A percentile compares a stretch with the other conserved stretches of the same genome.
Evolutionary conservation across 2,113 vertebrate genomes (phyloP).

Genomic region (Empidonax alnorum): DNA sequence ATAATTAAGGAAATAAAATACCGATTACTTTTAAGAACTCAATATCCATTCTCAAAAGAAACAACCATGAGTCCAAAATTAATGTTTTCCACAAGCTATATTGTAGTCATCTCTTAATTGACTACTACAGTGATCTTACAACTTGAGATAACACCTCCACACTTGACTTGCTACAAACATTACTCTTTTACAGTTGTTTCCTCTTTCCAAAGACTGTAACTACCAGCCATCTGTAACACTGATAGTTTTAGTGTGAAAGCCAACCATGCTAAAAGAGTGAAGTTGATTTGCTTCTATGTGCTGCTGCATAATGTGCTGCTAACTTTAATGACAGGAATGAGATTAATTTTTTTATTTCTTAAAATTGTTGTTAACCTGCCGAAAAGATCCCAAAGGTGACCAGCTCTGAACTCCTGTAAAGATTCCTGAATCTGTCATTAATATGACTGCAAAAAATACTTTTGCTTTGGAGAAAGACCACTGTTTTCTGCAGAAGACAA

Average conservation of each 20-base stretch:
- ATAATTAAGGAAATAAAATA: constrained; percentile 36
- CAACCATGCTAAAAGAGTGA: not conserved
- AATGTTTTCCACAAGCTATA: not conserved
- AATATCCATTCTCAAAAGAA: not conserved
- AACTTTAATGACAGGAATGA: not conserved
- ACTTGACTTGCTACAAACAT: not conserved
- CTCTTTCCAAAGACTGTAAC: not conserved
- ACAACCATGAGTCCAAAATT: not conserved
- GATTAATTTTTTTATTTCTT: not conserved
- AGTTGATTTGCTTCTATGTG: not conserved
- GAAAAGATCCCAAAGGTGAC: not conserved
- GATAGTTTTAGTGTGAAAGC: not conserved
- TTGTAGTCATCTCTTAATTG: not conserved
- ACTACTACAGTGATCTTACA: not conserved
- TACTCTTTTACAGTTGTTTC: not conserved
- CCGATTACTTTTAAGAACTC: not conserved
- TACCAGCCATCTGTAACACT: not conserved
- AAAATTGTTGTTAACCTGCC: not conserved
- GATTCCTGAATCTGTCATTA: not conserved
- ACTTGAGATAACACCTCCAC: not conserved
- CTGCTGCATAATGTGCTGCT: not conserved
- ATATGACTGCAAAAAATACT: not conserved
- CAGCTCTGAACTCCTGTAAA: not conserved
- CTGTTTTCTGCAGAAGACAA: not conserved
- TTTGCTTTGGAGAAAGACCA: not conserved